Base-by-base conservation (phyloP, 1,140 invertebrate species). In the Lordiphosa mommai region DNA sequence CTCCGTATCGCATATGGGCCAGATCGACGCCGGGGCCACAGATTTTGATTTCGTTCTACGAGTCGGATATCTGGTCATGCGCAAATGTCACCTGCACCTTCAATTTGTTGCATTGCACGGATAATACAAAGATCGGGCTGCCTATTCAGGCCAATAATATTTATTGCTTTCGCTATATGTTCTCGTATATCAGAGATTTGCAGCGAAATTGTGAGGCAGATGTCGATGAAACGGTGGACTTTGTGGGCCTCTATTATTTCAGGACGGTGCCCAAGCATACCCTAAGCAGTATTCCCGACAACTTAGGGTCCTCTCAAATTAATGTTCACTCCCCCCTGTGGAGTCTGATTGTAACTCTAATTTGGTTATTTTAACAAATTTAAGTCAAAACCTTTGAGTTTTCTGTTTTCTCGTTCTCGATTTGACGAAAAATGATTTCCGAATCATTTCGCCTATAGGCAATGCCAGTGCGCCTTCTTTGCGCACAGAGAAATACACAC, bases 381-480 rank as follows among this genome's bases (percentile, higher is more conserved):
- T 23, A 23, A 23, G 20, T 23, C 5, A 23, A 23, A 36, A 12
- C 34, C 30, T 27, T 55, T 46, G 10, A 10, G 32, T 51, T 64
- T 65, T 30, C 41, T 66, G 65, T 43, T 58, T 33, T 58, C 44
- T 40, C 58, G 44, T 44, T 59, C 61, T 17, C 71, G 77, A 84
- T 76, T 63, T 50, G 68, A 49, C 46, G 48, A 61, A 84, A 48
- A 84, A 80, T 80, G 76, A 68, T 71, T 64, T 53, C 38, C 49
- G 53, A 71, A 84, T 69, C 71, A 66, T 71, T 82, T 52, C 48
- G 58, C 57, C 51, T 67, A 53, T 82, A 80, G 79, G 74, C 60
- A 73, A 80, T 80, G 74, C 71, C 58, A 80, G 71, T 82, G 59
- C 63, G 76, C 66, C 63, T 61, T 43, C 66, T 44, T 49, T 34